phyloP scores from a whole-genome alignment of 1,140 invertebrate species.

The Drosophila serrata region DNA sequence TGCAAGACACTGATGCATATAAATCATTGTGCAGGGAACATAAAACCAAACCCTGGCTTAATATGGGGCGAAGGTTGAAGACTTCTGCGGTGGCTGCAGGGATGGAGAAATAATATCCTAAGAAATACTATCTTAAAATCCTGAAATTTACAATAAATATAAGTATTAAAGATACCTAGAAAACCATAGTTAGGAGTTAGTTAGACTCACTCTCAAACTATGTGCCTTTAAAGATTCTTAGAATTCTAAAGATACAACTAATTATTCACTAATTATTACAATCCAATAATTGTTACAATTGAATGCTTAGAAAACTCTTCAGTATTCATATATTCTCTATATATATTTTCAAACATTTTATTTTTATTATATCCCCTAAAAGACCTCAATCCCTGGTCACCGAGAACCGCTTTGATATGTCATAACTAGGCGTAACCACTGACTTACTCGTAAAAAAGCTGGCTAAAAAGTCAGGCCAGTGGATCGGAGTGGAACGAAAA shows the following conservation, averaged over 20 bases:
- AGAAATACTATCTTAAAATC: neutral
- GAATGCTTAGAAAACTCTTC: neutral
- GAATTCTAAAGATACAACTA: neutral
- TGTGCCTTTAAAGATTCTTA: neutral
- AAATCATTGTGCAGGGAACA: constrained; percentile 49
- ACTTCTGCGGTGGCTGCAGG: constrained; percentile 48
- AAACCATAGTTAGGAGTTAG: too few species aligned
- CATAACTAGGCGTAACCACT: constrained; percentile 77
- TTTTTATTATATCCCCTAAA: neutral
- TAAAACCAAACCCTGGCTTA: constrained; percentile 32
- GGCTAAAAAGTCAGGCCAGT: neutral
- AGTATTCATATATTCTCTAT: too few species aligned
- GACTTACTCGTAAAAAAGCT: constrained; percentile 64
- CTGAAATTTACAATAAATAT: neutral
- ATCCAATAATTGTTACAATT: neutral
- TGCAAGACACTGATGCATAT: constrained; percentile 29
- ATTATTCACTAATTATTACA: neutral
- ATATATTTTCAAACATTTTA: neutral
- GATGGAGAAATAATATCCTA: neutral
- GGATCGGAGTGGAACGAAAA: constrained; percentile 24
- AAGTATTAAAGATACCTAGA: neutral
- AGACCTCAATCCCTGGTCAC: constrained; percentile 21
- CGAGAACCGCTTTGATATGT: constrained; percentile 66
- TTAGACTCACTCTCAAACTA: too few species aligned
- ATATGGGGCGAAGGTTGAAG: constrained; percentile 19